phyloP scores from a whole-genome alignment of 2,797 vertebrate genomes.

The Neostethus bicornis region DNA sequence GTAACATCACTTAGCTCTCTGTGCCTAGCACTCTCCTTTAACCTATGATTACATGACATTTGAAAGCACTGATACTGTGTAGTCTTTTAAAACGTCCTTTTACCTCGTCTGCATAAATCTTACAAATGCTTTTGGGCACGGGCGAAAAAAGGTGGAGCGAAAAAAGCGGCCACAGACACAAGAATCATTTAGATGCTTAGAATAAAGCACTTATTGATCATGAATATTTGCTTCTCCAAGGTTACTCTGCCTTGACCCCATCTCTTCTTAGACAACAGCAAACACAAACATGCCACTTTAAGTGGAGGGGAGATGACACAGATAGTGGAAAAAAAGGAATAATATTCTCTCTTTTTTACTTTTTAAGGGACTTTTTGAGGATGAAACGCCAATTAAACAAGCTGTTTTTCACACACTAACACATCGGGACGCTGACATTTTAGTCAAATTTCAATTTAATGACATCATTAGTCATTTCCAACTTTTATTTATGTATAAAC shows the following conservation, averaged over 20 bases:
- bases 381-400: no score
- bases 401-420: neutral
- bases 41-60: constrained; percentile 82
- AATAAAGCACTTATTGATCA: constrained; percentile 84
- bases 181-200: constrained; percentile 79
- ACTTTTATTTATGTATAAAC: neutral
- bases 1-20: constrained; percentile 73
- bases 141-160: constrained; percentile 44
- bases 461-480: neutral
- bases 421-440: neutral
- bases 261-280: constrained; percentile 71
- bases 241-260: constrained; percentile 77
- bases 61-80: constrained; percentile 75
- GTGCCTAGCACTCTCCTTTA: constrained; percentile 67
- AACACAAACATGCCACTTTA: constrained; percentile 72
- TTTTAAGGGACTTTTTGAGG: no score
- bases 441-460: neutral
- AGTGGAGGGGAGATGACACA: constrained; percentile 69
- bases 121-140: constrained; percentile 53
- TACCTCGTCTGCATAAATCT: constrained; percentile 76
- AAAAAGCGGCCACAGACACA: constrained; percentile 52
- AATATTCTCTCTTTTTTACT: constrained; percentile 26
- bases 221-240: constrained; percentile 85
- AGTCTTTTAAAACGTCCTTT: constrained; percentile 77
- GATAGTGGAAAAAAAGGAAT: constrained; percentile 33